These are phyloP conservation scores for Micromussa lordhowensis DNA, from an alignment of 92 coral and sea anemone genomes.

Conservation along the genomic window DNA sequence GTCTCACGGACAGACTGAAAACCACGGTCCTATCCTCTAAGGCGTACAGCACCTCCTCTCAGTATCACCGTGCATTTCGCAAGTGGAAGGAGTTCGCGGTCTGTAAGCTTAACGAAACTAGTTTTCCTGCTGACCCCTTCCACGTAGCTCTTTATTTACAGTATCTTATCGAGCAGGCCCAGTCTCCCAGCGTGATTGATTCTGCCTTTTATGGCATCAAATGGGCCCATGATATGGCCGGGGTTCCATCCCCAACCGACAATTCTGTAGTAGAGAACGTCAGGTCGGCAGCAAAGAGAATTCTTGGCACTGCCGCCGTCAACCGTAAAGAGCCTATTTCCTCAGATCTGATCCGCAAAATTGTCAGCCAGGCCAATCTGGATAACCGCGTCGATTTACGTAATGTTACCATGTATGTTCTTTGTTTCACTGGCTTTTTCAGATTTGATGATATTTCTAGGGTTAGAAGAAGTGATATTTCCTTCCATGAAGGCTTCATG, in stretches of 20 bases:
- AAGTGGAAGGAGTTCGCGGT: no score
- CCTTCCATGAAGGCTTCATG: constrained; percentile 34
- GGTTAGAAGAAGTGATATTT: constrained; percentile 42
- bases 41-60: no score
- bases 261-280: constrained; percentile 30
- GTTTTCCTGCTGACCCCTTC: constrained; percentile 1
- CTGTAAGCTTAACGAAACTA: constrained; percentile 5
- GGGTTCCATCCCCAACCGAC: constrained; percentile 49
- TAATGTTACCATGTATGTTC: no score
- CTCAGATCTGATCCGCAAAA: neutral
- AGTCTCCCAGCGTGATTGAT: constrained; percentile 26
- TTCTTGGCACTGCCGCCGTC: constrained; percentile 34
- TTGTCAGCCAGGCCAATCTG: no score
- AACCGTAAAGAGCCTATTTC: constrained; percentile 56
- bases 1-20: constrained; percentile 40
- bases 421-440: constrained; percentile 42
- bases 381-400: no score
- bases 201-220: constrained; percentile 20
- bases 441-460: constrained; percentile 55
- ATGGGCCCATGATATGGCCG: constrained; percentile 53
- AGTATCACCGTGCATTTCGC: constrained; percentile 44
- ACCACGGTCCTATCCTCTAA: neutral
- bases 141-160: neutral
- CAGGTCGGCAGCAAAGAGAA: constrained; percentile 36
- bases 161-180: neutral